Evolutionary conservation across 2,797 vertebrate species (phyloP).

Genomic region (Poecilia wingei): DNA sequence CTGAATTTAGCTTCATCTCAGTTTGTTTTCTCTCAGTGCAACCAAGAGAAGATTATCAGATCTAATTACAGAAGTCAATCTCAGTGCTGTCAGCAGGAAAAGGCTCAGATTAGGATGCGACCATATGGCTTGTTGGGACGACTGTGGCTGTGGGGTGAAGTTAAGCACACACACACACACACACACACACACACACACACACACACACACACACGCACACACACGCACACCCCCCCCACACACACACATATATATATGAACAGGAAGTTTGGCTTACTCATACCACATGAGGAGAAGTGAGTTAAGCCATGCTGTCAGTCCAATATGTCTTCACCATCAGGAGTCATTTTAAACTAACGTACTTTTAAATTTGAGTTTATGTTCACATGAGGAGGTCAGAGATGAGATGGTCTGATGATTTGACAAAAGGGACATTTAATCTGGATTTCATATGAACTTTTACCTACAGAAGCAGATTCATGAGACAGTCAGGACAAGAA

Average conservation of each 20-base stretch:
- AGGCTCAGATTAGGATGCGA: constrained; percentile 70
- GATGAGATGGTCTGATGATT: background rate
- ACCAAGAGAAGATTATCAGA: constrained; percentile 59
- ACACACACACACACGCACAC: constrained; percentile 32
- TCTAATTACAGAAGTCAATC: constrained; percentile 80
- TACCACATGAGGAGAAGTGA: constrained; percentile 42
- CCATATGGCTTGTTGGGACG: constrained; percentile 78
- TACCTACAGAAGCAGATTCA: background rate
- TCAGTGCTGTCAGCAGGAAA: constrained; percentile 72
- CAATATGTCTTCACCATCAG: constrained; percentile 49
- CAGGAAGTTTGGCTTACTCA: constrained; percentile 52
- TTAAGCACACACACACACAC: constrained; percentile 34
- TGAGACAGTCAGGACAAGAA: background rate
- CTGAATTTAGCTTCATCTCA: constrained; percentile 19
- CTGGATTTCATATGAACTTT: background rate
- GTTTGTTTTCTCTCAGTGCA: constrained; percentile 31
- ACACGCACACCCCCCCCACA: constrained; percentile 6
- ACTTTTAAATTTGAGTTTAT: constrained; percentile 24
- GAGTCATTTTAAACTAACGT: constrained; percentile 32
- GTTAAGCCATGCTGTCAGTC: constrained; percentile 39
- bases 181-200: constrained; percentile 33
- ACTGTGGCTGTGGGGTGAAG: constrained; percentile 50
- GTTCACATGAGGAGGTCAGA: constrained; percentile 4
- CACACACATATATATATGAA: constrained; percentile 4
- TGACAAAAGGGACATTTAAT: background rate